Base-by-base conservation (phyloP, 2,797 vertebrate genomes). In the Coreius guichenoti region DNA sequence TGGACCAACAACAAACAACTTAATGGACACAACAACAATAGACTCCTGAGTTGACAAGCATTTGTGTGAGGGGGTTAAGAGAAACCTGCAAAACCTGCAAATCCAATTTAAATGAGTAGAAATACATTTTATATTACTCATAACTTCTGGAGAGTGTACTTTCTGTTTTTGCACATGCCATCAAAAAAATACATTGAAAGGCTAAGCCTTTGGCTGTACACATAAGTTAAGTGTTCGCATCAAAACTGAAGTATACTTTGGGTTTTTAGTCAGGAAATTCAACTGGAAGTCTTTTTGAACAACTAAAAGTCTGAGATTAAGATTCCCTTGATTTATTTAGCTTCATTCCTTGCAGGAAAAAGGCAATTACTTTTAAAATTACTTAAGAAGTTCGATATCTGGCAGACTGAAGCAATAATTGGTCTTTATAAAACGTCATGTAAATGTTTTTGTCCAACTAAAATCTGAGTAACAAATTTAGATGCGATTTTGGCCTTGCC, bases 351-450 rank as follows among this genome's bases (percentile, higher is more conserved):
- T 81, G 31, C 12, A 69, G 47, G 12, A 67, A 80, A 31, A 29
- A 8, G 23, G 9, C 26, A 43, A 47, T 47, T 45, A 31, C 19
- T 65, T 26, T 61, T 78, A 78, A 78, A 47, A 49, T n/a, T n/a
- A n/a, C n/a, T n/a, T n/a, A n/a, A 76, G 6, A 76, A 76, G 19
- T 36, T 29, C 12, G 8, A 76, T 56, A 76, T 76, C 73, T 76
- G 19, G 12, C 49, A 8, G 12, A 23, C 49, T 76, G 19, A 76
- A 54, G 31, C 49, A 76, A 56, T 54, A 23, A 14, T 75, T 31
- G 8, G 29, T 75, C 73, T 75, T 75, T 31, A 21, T 54, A n/a
- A 76, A 76, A 76, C 56, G 49, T 56, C 6, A 76, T n/a, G 21
- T 36, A 76, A 56, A 36, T 23, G 31, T 76, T 56, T 54, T 75